Percentiles rank a stretch among this genome's conserved stretches.
phyloP scores from a whole-genome alignment of 1,140 invertebrate species.

The Meloidogyne hapla region DNA sequence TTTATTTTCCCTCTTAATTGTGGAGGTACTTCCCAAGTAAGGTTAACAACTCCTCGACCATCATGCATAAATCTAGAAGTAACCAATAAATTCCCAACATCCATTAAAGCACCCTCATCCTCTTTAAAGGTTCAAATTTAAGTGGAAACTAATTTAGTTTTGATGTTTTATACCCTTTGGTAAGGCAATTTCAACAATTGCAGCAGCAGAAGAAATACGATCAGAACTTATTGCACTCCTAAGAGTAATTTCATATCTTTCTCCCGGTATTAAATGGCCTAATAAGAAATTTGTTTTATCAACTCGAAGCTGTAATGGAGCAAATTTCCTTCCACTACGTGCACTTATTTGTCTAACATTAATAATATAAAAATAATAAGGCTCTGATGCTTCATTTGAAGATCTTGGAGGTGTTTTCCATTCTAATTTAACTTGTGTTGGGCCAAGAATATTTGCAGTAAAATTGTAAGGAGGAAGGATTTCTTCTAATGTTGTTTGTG shows the following conservation, averaged over 20 bases:
- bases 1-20: conserved; percentile 44
- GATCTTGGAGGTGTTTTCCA: conserved; percentile 25
- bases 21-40: conserved; percentile 61
- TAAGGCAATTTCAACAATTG: conserved; percentile 62
- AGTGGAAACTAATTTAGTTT: background rate
- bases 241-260: conserved; percentile 62
- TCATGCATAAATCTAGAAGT: conserved; percentile 53
- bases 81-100: conserved; percentile 62
- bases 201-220: conserved; percentile 54
- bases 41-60: conserved; percentile 57
- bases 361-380: conserved; percentile 52
- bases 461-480: conserved; percentile 58
- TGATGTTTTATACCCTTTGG: conserved; percentile 46
- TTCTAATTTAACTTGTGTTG: conserved; percentile 29
- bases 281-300: conserved; percentile 53
- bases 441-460: conserved; percentile 54
- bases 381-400: background rate
- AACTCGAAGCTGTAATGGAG: conserved; percentile 55
- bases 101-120: conserved; percentile 58
- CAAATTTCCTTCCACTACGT: conserved; percentile 36
- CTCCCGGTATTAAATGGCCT: conserved; percentile 55
- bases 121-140: background rate
- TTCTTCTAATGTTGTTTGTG: conserved; percentile 32
- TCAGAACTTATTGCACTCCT: conserved; percentile 48
- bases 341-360: conserved; percentile 60